Evolutionary conservation across 2,113 vertebrate species (phyloP), one percentile per base, ranked within the genome.

Genomic region (Raja brachyura): DNA sequence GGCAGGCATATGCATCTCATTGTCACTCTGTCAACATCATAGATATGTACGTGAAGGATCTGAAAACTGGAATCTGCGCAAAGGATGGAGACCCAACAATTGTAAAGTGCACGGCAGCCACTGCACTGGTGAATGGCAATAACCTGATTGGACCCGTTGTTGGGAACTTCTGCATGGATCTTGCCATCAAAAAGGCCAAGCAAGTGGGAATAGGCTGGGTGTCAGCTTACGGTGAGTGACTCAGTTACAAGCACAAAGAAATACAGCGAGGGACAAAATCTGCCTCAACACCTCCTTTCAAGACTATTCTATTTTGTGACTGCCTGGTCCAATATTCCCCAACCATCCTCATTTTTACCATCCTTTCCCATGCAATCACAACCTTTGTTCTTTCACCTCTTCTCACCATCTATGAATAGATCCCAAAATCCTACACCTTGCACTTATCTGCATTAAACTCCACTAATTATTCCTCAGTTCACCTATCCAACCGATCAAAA

Each of bases 31-130:
- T 73, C 68, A 48, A 11, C n/a, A 22, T 92, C 76, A 5, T 77
- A 97, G 96, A 97, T 93, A 95, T 97, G 95, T 97, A 97, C 0
- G 94, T 97, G 0, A 97, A 96, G 93, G 97, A 97, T 94, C 94
- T 96, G 59, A 18, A 95, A 93, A 56, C 95, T 0, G 95, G 95
- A 48, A 96, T 97, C 95, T 97, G 97, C 93, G 95, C 94, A 22
- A 96, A 96, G 88, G 95, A 96, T 0, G 96, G 97, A 0, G 96
- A 96, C 93, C 97, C 96, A 0, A 93, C 94, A 70, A 70, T 97
- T 63, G 95, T 95, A 81, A 97, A 96, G 94, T 96, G 96, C 94
- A 96, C 95, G 0, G 94, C 86, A 0, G 96, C 96, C 93, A 97
- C 96, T 0, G 96, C 96, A 0, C 94, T 97, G 93, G 96, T 97